These are phyloP conservation scores for Mixornis gularis DNA, from an alignment of 2,113 vertebrate genomes.

Conservation along the genomic window DNA sequence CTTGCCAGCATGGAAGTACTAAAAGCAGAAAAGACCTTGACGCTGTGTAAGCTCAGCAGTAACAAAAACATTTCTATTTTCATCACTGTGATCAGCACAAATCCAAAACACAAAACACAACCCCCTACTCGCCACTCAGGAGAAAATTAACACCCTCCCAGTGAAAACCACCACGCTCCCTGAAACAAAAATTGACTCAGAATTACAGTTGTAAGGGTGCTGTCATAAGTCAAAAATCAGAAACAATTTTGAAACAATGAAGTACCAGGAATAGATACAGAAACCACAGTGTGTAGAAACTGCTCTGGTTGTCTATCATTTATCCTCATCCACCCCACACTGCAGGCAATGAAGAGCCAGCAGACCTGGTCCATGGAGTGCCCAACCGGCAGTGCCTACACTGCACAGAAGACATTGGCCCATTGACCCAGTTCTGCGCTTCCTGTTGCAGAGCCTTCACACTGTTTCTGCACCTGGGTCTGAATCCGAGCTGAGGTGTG, in stretches of 20 bases:
- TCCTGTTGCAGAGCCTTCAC: background rate
- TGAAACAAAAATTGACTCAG: background rate
- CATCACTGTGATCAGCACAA: background rate
- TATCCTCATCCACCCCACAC: background rate
- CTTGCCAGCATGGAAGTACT: background rate
- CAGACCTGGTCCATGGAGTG: fast-evolving
- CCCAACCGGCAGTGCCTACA: fast-evolving
- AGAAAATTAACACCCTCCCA: background rate
- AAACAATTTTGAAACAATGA: background rate
- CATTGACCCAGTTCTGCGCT: fast-evolving
- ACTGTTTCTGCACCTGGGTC: background rate
- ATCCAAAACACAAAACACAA: background rate
- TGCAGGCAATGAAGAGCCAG: background rate
- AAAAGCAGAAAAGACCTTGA: background rate
- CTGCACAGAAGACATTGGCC: background rate
- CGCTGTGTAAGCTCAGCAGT: background rate
- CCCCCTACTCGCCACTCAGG: background rate
- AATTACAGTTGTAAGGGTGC: background rate
- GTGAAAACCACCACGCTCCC: background rate
- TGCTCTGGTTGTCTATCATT: background rate
- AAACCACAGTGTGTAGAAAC: background rate
- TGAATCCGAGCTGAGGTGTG: background rate
- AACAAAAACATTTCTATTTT: background rate
- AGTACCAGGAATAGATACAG: background rate
- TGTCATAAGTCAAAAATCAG: background rate